These are phyloP conservation scores for Macrostomum cliftonense DNA, from an alignment of 2,888 invertebrate genomes.

Conservation along the genomic window DNA sequence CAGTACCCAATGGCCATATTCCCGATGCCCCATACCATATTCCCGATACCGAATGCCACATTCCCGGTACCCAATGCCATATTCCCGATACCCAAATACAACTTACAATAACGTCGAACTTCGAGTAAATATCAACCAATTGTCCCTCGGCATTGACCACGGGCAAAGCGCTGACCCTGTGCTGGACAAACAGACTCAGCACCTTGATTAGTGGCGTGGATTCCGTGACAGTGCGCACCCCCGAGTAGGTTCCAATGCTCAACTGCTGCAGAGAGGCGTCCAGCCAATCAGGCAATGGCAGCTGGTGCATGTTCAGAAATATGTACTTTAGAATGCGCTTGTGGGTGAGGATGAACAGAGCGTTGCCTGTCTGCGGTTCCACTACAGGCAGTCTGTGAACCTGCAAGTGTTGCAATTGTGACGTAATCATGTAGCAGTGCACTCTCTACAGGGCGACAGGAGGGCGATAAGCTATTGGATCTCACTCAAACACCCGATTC, in stretches of 20 bases:
- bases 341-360: conserved; percentile 89
- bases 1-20: no score
- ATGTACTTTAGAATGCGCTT: conserved; percentile 91
- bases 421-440: no score
- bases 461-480: no score
- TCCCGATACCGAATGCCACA: no score
- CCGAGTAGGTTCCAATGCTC: conserved; percentile 36
- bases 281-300: conserved; percentile 36
- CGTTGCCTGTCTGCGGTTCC: conserved; percentile 79
- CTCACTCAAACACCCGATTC: no score
- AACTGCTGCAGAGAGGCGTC: conserved; percentile 32
- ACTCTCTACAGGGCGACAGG: no score
- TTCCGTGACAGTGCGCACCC: conserved; percentile 49
- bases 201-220: conserved; percentile 79
- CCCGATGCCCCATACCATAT: no score
- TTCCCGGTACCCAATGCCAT: no score
- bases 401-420: conserved; percentile 35
- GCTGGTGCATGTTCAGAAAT: conserved; percentile 27
- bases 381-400: conserved; percentile 94
- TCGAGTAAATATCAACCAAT: conserved; percentile 87
- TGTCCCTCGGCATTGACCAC: conserved; percentile 68
- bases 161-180: conserved; percentile 81
- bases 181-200: conserved; percentile 76
- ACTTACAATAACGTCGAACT: conserved; percentile 95
- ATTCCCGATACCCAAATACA: no score